Percentiles rank a stretch among this genome's conserved stretches.
These are phyloP conservation scores for Blomia tropicalis DNA, from an alignment of 2,888 invertebrate genomes.

Conservation along the genomic window DNA sequence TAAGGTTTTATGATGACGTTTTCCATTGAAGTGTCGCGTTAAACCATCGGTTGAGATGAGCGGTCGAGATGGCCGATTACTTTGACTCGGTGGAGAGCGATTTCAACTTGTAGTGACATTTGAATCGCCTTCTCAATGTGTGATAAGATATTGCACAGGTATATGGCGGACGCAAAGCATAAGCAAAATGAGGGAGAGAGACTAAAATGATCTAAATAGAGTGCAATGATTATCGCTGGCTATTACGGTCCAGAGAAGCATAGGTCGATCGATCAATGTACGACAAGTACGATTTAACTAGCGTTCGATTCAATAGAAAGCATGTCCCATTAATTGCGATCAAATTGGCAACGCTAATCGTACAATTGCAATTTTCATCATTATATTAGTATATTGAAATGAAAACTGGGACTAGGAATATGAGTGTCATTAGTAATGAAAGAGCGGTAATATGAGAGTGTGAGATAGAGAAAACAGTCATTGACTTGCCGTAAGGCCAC, in stretches of 20 bases:
- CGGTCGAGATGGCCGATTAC: background rate
- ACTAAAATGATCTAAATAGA: no score
- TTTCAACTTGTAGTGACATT: background rate
- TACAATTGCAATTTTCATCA: background rate
- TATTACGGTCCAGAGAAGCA: background rate
- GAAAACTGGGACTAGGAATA: background rate
- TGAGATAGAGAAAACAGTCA: no score
- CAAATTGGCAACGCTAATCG: conserved; percentile 8
- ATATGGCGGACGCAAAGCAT: no score
- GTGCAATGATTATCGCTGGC: background rate
- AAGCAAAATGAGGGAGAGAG: background rate
- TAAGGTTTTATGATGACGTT: no score
- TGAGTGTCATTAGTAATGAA: no score
- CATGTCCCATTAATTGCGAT: conserved; percentile 2
- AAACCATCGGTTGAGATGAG: no score
- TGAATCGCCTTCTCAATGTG: background rate
- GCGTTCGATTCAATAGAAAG: background rate
- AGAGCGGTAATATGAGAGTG: no score
- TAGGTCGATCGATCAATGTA: background rate
- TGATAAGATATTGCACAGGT: background rate
- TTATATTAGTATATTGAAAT: background rate
- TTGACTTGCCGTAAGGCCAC: no score
- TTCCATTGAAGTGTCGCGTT: no score
- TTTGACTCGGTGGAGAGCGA: background rate
- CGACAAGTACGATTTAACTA: background rate